phyloP scores from a whole-genome alignment of 1,140 invertebrate genomes.

The Eubasilissa regina region DNA sequence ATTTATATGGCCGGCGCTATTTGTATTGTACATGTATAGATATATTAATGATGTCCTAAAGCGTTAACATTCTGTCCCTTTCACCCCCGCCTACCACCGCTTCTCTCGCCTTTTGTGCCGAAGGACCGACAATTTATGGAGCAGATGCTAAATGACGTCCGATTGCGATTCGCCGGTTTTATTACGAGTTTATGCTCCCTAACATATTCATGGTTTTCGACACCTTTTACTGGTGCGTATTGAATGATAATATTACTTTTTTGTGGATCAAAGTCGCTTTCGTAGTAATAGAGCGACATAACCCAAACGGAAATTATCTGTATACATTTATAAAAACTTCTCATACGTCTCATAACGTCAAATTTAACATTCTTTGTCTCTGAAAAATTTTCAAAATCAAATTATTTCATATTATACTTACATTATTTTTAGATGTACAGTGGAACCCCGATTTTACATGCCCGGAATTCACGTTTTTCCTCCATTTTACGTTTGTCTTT shows the following conservation, averaged over 20 bases:
- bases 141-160: slow-evolving; percentile 28
- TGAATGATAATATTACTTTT: neutral
- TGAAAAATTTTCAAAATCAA: no score
- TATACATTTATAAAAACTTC: no score
- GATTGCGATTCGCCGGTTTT: slow-evolving; percentile 14
- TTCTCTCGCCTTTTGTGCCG: neutral
- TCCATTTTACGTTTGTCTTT: no score
- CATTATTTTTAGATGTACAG: no score
- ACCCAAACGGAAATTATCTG: no score
- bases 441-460: no score
- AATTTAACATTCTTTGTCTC: no score
- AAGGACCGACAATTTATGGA: slow-evolving; percentile 10
- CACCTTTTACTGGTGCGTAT: slow-evolving; percentile 3
- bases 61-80: neutral
- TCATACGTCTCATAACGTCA: no score
- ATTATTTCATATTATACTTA: no score
- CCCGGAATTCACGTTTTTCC: no score
- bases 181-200: neutral
- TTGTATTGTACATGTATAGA: slow-evolving; percentile 24
- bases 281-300: no score
- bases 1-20: slow-evolving; percentile 31
- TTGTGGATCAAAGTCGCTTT: no score
- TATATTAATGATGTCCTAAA: slow-evolving; percentile 39
- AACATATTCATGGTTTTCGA: slow-evolving; percentile 11
- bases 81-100: neutral